Percentiles rank a stretch among this genome's conserved stretches.
Evolutionary conservation across 1,140 invertebrate species (phyloP).

Genomic region (Trichonephila clavipes): DNA sequence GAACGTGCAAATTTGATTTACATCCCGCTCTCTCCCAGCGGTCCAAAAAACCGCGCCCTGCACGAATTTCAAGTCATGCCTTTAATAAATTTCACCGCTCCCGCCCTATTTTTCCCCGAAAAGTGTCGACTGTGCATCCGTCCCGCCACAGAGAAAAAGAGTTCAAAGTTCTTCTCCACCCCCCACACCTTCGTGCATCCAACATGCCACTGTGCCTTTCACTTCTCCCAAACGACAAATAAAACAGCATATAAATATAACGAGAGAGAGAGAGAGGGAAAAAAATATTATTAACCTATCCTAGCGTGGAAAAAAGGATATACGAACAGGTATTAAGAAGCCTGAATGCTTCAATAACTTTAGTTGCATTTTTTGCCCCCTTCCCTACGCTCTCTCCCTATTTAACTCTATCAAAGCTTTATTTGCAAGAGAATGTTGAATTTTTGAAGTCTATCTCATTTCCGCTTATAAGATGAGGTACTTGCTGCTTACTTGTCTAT

Average conservation of each 20-base stretch:
- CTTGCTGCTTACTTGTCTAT: background rate
- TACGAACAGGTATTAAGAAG: conserved; percentile 57
- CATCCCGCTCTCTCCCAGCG: background rate
- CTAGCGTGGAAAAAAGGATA: conserved; percentile 33
- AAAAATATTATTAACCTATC: conserved; percentile 37
- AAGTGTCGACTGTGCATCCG: background rate
- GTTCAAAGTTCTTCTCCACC: conserved; percentile 1
- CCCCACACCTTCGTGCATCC: no score
- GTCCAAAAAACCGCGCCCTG: background rate
- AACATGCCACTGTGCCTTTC: conserved; percentile 14
- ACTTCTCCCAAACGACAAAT: background rate
- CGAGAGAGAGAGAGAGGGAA: background rate
- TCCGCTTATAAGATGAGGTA: conserved; percentile 42
- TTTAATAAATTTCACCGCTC: conserved; percentile 20
- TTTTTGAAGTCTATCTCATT: conserved; percentile 67
- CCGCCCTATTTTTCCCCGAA: conserved; percentile 20
- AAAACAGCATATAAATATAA: conserved; percentile 39
- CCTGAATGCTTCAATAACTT: conserved; percentile 25
- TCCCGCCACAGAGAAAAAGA: background rate
- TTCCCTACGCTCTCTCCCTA: background rate
- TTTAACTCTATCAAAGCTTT: conserved; percentile 4
- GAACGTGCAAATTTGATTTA: conserved; percentile 27
- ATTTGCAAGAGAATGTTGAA: conserved; percentile 51
- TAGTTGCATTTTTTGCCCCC: background rate
- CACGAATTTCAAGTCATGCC: conserved; percentile 14